These are phyloP conservation scores for Hemitrygon akajei DNA, from an alignment of 2,797 vertebrate species.

Conservation along the genomic window DNA sequence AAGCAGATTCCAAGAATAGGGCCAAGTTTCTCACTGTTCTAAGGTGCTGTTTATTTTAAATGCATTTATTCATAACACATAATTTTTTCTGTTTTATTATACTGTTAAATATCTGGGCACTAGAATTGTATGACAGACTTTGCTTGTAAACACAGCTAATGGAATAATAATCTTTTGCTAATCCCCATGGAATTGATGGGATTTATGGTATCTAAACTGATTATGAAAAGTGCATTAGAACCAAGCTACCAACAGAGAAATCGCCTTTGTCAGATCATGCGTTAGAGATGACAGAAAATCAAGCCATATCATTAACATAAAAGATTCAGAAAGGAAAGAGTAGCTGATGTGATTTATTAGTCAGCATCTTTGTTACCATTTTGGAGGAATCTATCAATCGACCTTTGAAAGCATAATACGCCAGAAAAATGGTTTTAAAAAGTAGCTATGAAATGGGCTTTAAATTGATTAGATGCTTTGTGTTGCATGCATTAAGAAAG, in stretches of 20 bases:
- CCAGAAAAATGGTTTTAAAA: slow-evolving; percentile 14
- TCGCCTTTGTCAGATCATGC: slow-evolving; percentile 3
- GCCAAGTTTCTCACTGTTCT: background rate
- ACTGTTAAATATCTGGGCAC: background rate
- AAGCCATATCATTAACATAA: slow-evolving; percentile 24
- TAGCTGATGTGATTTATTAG: slow-evolving; percentile 16
- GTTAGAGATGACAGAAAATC: slow-evolving; percentile 25
- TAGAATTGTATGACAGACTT: background rate
- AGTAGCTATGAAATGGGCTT: slow-evolving; percentile 10
- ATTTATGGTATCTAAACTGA: slow-evolving; percentile 4
- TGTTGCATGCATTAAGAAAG: slow-evolving; percentile 1
- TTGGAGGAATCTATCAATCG: slow-evolving; percentile 12
- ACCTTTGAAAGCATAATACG: slow-evolving; percentile 20
- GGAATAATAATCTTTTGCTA: slow-evolving; percentile 29
- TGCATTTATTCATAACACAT: background rate
- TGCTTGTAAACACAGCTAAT: background rate
- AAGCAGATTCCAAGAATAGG: background rate
- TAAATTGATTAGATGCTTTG: slow-evolving; percentile 29
- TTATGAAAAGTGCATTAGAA: background rate
- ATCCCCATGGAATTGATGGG: slow-evolving; percentile 17
- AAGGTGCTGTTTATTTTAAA: background rate
- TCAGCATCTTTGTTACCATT: slow-evolving; percentile 19
- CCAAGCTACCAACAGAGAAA: slow-evolving; percentile 12
- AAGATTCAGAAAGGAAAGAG: slow-evolving; percentile 5
- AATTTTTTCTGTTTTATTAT: background rate